phyloP scores from a whole-genome alignment of 2,113 vertebrate species.

The Salvelinus alpinus region DNA sequence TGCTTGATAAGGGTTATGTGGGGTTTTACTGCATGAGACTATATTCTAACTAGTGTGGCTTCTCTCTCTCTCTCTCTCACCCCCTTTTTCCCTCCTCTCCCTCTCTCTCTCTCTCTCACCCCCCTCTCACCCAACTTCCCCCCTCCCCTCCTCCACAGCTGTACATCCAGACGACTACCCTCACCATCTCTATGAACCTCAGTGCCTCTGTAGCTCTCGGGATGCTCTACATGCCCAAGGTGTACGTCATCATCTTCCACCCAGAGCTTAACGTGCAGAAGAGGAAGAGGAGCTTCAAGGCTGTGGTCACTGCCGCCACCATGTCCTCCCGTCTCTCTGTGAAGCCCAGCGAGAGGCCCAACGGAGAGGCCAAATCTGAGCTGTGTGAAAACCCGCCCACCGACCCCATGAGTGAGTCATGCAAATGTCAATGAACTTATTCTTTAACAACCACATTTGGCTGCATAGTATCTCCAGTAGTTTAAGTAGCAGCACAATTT shows the following conservation, averaged over 20 bases:
- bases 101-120: not conserved
- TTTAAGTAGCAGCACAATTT: no score
- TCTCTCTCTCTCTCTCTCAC: not conserved
- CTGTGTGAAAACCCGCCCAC: slow-evolving; percentile 85
- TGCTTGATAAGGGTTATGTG: no score
- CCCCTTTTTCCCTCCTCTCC: not conserved
- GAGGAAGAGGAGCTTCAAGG: slow-evolving; percentile 95
- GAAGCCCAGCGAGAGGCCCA: slow-evolving; percentile 91
- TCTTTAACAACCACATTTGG: no score
- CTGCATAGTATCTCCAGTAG: no score
- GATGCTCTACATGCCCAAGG: slow-evolving; percentile 98
- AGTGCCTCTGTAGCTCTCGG: slow-evolving; percentile 96
- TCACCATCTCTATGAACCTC: slow-evolving; percentile 98
- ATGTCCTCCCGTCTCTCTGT: slow-evolving; percentile 92
- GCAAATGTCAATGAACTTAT: no score
- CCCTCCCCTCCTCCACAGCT: slow-evolving; percentile 77
- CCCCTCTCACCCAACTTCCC: no score
- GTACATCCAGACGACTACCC: slow-evolving; percentile 96
- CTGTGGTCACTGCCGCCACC: slow-evolving; percentile 92
- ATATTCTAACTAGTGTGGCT: not conserved
- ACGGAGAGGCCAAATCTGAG: slow-evolving; percentile 94
- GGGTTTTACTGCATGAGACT: no score
- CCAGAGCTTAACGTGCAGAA: slow-evolving; percentile 96
- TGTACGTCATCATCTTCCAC: slow-evolving; percentile 98
- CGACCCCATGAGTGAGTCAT: slow-evolving; percentile 71